A percentile compares a stretch with the other conserved stretches of the same genome.
phyloP scores from a whole-genome alignment of 2,113 vertebrate genomes.

The Colistium nudipinnis region DNA sequence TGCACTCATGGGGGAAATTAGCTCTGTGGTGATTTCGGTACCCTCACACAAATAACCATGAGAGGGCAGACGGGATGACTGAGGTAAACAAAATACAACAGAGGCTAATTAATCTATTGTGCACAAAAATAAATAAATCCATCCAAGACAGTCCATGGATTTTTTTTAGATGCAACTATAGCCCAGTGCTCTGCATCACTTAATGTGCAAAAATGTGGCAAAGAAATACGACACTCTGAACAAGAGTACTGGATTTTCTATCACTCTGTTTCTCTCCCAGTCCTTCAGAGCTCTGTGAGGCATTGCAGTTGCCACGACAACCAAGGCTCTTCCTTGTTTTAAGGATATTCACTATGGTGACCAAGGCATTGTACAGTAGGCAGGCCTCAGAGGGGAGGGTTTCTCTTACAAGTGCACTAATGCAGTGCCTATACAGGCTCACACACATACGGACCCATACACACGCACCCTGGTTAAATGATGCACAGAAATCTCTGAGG shows the following conservation, averaged over 20 bases:
- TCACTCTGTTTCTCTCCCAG: neutral
- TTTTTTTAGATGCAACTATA: neutral
- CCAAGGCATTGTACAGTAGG: constrained; percentile 13
- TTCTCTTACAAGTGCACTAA: neutral
- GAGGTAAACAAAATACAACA: neutral
- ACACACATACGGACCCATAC: neutral
- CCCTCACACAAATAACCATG: constrained; percentile 23
- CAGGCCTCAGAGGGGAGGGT: constrained; percentile 2
- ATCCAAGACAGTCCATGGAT: neutral
- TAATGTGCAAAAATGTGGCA: neutral
- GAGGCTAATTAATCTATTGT: neutral
- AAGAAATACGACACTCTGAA: neutral
- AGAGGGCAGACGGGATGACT: neutral
- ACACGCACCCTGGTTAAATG: neutral
- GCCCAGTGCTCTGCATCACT: too few species aligned
- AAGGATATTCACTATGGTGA: constrained; percentile 61
- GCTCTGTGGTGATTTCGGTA: constrained; percentile 1
- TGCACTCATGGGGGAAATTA: constrained; percentile 47
- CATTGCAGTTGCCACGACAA: constrained; percentile 77
- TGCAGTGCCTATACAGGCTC: neutral
- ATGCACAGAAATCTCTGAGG: constrained; percentile 7
- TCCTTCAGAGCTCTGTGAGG: constrained; percentile 41
- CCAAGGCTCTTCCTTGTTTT: constrained; percentile 73
- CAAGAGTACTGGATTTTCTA: constrained; percentile 12
- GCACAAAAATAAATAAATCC: neutral